Base-by-base conservation (phyloP, 1,140 invertebrate genomes). In the Calephelis nemesis region DNA sequence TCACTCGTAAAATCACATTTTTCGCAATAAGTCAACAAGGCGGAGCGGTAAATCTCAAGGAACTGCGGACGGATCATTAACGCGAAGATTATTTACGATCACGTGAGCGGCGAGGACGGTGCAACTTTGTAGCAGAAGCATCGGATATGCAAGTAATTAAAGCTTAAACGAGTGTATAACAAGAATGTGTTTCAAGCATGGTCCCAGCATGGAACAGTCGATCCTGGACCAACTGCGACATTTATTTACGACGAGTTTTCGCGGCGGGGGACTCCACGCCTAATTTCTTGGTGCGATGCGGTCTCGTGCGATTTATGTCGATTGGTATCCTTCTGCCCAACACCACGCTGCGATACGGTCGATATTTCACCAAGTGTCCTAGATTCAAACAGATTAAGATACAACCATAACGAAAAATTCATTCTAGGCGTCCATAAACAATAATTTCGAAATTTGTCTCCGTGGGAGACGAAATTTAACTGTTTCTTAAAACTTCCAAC, bases 171-270 rank as follows among this genome's bases (percentile, higher is more conserved):
- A 85, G 82, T 89, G 84, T 88, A 85, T 89, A 85, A 87, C 81
- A 84, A 85, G 82, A 82, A 82, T 82, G 69, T 82, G 79, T 79
- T 82, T 85, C 75, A 76, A 82, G 75, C 75, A 74, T 70, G 64
- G 47, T 42, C 74, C 67, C 77, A 75, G 74, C 78, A 71, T 71
- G 73, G 48, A 67, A 60, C 47, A 11, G 10, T 13, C 47, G 30
- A 19, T 49, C 15, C 54, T 30, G 54, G 42, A 52, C 13, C 39
- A n/a, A 45, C 65, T 13, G 81, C 82, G 82, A 85, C 83, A 81
- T 75, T 84, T 87, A 87, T 91, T 89, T 83, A 91, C 84, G 87
- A 85, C 73, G 87, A 86, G 86, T 81, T 83, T 83, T 85, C 88
- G 79, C 88, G 81, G 79, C 85, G 82, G 88, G 88, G 80, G 84